Evolutionary conservation across 2,888 invertebrate species (phyloP).

Genomic region (Ferrisia virgata): DNA sequence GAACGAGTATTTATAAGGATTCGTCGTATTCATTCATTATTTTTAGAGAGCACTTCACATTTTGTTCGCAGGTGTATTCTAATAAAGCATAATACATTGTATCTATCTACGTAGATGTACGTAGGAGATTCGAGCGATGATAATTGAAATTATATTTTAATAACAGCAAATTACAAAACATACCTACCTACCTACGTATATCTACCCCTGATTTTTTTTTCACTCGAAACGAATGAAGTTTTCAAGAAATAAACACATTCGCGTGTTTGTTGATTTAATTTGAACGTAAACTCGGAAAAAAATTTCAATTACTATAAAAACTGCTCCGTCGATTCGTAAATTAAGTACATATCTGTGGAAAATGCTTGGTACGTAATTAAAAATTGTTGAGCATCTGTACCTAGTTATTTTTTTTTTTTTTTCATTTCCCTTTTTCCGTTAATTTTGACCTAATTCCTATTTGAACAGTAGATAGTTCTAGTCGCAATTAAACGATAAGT

Average conservation of each 20-base stretch:
- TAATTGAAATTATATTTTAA: background rate
- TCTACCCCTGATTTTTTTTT: too few species aligned
- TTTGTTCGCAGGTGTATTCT: background rate
- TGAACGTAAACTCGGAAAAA: background rate
- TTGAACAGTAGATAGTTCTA: background rate
- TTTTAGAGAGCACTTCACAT: background rate
- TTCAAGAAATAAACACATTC: background rate
- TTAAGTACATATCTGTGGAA: background rate
- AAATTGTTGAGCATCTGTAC: background rate
- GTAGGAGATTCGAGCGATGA: background rate
- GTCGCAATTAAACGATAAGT: constrained; percentile 21
- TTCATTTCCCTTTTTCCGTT: background rate
- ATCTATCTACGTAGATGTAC: too few species aligned
- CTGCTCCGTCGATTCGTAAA: background rate
- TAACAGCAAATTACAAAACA: background rate
- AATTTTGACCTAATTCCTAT: background rate
- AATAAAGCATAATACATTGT: too few species aligned
- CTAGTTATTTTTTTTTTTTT: background rate
- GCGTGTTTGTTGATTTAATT: background rate
- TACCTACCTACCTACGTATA: too few species aligned
- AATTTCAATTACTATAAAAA: background rate
- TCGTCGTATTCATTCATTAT: background rate
- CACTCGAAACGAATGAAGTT: background rate
- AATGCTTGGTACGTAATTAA: background rate
- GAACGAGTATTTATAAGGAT: too few species aligned